A percentile compares a stretch with the other conserved stretches of the same genome.
phyloP scores from a whole-genome alignment of 2,113 vertebrate species.

The Cryptoleucopteryx plumbea region DNA sequence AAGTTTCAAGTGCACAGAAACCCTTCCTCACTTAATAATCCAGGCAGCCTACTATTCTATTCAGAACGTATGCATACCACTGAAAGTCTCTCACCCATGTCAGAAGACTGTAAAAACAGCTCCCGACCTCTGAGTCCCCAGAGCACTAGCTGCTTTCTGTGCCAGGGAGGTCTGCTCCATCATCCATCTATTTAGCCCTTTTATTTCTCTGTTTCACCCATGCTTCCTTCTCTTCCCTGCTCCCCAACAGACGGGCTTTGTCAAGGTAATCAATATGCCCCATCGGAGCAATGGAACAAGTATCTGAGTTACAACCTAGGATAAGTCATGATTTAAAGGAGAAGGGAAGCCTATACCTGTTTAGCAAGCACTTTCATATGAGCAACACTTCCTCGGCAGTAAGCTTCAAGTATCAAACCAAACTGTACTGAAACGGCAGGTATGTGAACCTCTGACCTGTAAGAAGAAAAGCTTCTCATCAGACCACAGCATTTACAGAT shows the following conservation, averaged over 20 bases:
- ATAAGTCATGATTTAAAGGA: background rate
- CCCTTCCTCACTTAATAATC: background rate
- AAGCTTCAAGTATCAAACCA: slow-evolving; percentile 92
- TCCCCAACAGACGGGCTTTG: background rate
- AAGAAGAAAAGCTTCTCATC: background rate
- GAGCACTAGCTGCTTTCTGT: background rate
- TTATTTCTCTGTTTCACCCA: background rate
- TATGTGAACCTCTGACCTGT: slow-evolving; percentile 94
- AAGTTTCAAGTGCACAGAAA: background rate
- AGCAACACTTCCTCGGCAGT: slow-evolving; percentile 91
- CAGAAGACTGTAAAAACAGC: background rate
- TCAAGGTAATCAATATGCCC: background rate
- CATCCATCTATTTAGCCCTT: background rate
- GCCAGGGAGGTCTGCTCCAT: background rate
- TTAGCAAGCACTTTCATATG: slow-evolving; percentile 97
- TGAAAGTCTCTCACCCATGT: background rate
- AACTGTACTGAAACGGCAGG: slow-evolving; percentile 90
- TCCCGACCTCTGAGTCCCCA: background rate
- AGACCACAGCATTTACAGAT: background rate
- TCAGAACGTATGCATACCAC: accelerated
- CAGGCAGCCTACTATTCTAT: background rate
- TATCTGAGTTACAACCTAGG: background rate
- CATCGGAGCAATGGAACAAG: background rate
- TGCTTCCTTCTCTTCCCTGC: accelerated
- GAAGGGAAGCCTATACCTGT: slow-evolving; percentile 75